phyloP scores from a whole-genome alignment of 2,113 vertebrate genomes.

The Oreochromis aureus region DNA sequence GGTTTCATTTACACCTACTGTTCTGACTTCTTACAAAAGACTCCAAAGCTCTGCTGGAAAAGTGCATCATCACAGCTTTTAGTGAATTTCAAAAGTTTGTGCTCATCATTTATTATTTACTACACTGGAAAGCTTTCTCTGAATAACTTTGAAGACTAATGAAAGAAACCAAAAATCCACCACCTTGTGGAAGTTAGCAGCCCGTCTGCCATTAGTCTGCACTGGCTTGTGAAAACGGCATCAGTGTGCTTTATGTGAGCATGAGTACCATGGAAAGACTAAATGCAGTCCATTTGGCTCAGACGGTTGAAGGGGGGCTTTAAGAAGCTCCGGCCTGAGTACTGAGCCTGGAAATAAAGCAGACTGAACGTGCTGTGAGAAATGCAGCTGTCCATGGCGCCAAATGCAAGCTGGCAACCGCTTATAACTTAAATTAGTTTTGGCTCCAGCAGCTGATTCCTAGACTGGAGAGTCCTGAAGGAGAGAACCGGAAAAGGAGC shows the following conservation, averaged over 20 bases:
- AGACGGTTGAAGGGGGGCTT: neutral
- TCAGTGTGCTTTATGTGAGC: neutral
- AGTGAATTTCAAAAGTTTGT: neutral
- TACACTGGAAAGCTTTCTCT: neutral
- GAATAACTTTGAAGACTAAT: neutral
- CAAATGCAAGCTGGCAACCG: conserved; percentile 47
- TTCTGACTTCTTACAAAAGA: neutral
- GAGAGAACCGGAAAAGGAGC: neutral
- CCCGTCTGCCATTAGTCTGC: neutral
- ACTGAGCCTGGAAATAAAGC: conserved; percentile 17
- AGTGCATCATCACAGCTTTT: neutral
- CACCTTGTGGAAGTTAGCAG: neutral
- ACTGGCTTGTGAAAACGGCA: neutral
- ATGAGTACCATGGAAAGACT: conserved; percentile 2
- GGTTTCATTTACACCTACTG: conserved; percentile 16
- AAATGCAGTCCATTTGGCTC: conserved; percentile 1
- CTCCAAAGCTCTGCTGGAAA: neutral
- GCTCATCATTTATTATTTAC: neutral
- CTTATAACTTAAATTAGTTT: conserved; percentile 48
- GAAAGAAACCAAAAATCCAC: neutral
- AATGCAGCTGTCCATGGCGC: conserved; percentile 32
- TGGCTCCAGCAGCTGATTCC: conserved; percentile 39
- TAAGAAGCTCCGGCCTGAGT: neutral
- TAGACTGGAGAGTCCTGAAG: conserved; percentile 18
- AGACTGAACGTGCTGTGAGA: conserved; percentile 11